Conservation (phyloP, 2,888 invertebrate genomes). For the Phyllotreta cruciferae region DNA sequence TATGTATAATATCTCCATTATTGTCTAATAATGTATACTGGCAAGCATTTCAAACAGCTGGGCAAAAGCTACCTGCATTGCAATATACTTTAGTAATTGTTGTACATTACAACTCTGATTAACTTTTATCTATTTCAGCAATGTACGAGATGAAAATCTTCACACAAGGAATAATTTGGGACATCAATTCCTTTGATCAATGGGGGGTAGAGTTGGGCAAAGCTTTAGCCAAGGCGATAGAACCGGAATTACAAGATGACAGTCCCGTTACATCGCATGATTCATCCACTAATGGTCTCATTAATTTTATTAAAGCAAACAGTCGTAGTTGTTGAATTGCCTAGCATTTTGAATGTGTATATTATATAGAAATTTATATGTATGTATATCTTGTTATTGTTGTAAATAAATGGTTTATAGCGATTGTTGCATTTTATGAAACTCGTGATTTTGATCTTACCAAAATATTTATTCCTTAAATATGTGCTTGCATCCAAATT, state of each 20-base stretch:
- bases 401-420: constrained; percentile 17
- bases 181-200: constrained; percentile 99
- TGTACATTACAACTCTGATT: no score
- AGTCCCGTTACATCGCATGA: constrained; percentile 82
- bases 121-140: no score
- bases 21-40: no score
- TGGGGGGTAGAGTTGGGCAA: constrained; percentile 99
- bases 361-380: constrained; percentile 11
- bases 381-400: constrained; percentile 19
- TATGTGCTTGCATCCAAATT: no score
- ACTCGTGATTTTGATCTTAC: no score
- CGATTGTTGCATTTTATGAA: no score
- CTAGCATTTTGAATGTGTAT: constrained; percentile 5
- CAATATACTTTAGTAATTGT: no score
- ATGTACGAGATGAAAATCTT: constrained; percentile 99
- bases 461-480: no score
- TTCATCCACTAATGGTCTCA: constrained; percentile 95
- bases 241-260: constrained; percentile 83
- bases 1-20: no score
- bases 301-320: constrained; percentile 84
- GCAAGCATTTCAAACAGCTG: no score
- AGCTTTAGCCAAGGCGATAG: constrained; percentile 97
- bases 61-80: no score
- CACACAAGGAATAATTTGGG: constrained; percentile 98
- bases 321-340: constrained; percentile 38